Base-by-base conservation (phyloP, 2,888 invertebrate species). In the Amphipoea lucens region DNA sequence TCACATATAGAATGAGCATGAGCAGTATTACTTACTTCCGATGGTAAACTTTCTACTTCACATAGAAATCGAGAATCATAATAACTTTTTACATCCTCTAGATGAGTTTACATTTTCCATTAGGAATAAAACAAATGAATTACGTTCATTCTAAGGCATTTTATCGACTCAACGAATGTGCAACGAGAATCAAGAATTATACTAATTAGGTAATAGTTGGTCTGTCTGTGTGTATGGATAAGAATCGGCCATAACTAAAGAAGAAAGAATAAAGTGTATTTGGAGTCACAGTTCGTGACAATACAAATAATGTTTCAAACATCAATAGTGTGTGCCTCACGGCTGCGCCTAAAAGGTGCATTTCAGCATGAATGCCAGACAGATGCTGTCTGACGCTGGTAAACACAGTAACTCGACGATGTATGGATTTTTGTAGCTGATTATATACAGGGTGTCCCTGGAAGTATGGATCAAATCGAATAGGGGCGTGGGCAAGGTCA, bases 21-120 rank as follows among this genome's bases (percentile, higher is more conserved):
- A 85, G 69, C 77, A 86, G 74, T 81, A 79, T 74, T 85, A 80
- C 67, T 83, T 84, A 83, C 84, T 86, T 86, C 85, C 85, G 83
- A 86, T 86, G 42, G 42, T 65, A 63, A 75, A 86, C 85, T 85
- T 86, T 85, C 85, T 86, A 85, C 76, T 85, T 79, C 42, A 79
- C 82, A 85, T 84, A 82, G 84, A 84, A 82, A 86, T 77, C 74
- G 83, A 85, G 80, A 86, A 79, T 66, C 42, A 72, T 77, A 67
- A 81, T 76, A 72, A 81, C 65, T 74, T 62, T 77, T 65, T 54
- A 66, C 54, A 67, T 84, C 71, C 48, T 76, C 71, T 65, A 74
- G 54, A 65, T 45, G 76, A 84, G 83, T 73, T 81, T 84, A 75
- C 74, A 63, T 74, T 71, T 63, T 51, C 54, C 63, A 75, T 63